Evolutionary conservation across 2,113 vertebrate species (phyloP).

Genomic region (Prolemur simus): DNA sequence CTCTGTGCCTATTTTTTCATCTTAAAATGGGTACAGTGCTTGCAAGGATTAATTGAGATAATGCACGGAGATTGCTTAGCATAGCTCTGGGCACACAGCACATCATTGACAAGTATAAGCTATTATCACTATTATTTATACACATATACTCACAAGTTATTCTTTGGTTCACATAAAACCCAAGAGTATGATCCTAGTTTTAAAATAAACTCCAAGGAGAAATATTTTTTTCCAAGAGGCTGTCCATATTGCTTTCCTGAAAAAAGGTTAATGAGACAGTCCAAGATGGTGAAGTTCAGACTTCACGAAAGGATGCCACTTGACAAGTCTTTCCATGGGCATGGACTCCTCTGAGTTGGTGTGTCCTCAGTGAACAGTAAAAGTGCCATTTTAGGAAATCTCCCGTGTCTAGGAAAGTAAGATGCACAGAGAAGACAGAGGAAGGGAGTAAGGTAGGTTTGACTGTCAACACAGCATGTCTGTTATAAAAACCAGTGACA

Average conservation of each 20-base stretch:
- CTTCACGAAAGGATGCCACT: not conserved
- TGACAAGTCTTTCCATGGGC: fast-evolving
- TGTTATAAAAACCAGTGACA: not conserved
- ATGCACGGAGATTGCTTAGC: fast-evolving
- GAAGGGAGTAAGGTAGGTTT: not conserved
- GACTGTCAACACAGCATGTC: no score
- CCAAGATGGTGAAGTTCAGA: not conserved
- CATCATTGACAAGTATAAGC: not conserved
- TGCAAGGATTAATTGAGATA: not conserved
- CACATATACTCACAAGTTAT: not conserved
- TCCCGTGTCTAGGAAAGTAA: not conserved
- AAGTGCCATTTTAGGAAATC: not conserved
- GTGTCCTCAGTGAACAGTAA: fast-evolving
- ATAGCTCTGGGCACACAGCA: fast-evolving
- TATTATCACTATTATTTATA: not conserved
- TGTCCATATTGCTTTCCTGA: not conserved
- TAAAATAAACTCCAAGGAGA: not conserved
- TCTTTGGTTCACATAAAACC: not conserved
- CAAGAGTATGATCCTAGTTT: not conserved
- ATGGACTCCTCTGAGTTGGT: not conserved
- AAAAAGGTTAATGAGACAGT: not conserved
- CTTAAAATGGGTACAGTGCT: not conserved
- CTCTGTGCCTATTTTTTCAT: not conserved
- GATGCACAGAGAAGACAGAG: not conserved
- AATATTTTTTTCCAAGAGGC: not conserved